A percentile compares a stretch with the other conserved stretches of the same genome.
Conservation (phyloP, 1,140 invertebrate genomes). For the Drosophila asahinai region DNA sequence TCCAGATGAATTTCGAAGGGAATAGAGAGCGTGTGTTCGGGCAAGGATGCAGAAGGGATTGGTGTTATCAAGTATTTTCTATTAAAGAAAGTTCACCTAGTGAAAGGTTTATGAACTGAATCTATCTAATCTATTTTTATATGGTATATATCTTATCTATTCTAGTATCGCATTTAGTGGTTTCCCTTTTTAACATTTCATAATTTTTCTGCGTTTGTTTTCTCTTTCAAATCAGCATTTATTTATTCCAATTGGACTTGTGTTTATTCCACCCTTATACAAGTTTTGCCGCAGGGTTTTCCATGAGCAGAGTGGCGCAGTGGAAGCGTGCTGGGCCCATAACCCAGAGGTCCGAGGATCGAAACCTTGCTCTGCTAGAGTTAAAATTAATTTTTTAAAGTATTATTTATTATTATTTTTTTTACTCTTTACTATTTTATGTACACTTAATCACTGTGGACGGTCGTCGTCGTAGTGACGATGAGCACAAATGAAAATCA, state of each 20-base stretch:
- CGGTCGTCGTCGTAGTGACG: too few species aligned
- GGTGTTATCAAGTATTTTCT: not conserved
- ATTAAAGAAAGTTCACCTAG: not conserved
- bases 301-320: conserved; percentile 96
- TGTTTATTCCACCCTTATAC: not conserved
- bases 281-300: fast-evolving
- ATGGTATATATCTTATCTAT: not conserved
- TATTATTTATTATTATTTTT: not conserved
- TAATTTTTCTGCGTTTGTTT: not conserved
- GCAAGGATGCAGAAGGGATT: not conserved
- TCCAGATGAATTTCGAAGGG: not conserved
- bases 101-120: not conserved
- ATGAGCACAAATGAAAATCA: too few species aligned
- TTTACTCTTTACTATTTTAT: too few species aligned
- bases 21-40: not conserved
- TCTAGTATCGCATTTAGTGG: not conserved
- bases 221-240: not conserved
- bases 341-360: conserved; percentile 99
- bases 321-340: conserved; percentile 99
- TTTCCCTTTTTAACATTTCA: not conserved
- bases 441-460: too few species aligned
- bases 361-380: conserved; percentile 96
- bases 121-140: not conserved
- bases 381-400: not conserved
- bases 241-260: not conserved